Evolutionary conservation across 2,113 vertebrate species (phyloP), one percentile per base, ranked within the genome.

Genomic region (Chrysemys picta): DNA sequence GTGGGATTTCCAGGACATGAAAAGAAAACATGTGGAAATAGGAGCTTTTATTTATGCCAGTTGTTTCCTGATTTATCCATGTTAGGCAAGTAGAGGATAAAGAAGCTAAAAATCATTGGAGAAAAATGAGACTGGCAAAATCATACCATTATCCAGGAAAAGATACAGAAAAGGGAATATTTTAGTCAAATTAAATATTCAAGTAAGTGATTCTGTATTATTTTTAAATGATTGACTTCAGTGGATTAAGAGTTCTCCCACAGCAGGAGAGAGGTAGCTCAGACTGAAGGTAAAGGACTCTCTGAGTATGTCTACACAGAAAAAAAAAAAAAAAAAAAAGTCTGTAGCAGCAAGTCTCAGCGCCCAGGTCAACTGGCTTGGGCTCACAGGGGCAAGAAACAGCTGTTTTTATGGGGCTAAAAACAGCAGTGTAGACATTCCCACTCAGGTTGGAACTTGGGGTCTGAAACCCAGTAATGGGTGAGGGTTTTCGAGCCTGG

Each of bases 1-100:
- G 22, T 93, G 89, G 56, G 45, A 91, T 87, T 72, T 65, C 5
- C 85, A 52, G 87, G 16, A 82, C 2, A 29, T 82, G 56, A 91
- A 93, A 94, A 80, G 7, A 94, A 95, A 93, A 59, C 3, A 82
- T 29, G 5, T 91, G 80, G 12, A 92, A 57, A 38, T 16, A 75
- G 0, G 0, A 83, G 49, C 52, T 76, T 88, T 94, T 87, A 6
- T 56, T 31, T 80, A 89, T 56, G 12, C 2, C 4, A 22, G 29
- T 92, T 94, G 87, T 49, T 85, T 50, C 16, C 5, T 88, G 16
- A 49, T 80, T 88, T 54, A 49, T 80, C n/a, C 31, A 22, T 22
- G 11, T 10, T 12, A 83, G 6, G 8, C 49, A 76, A 50, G 38
- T 42, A 6, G 59, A 95, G 86, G 3, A 54, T n/a, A 29, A 65